phyloP scores from a whole-genome alignment of 2,797 vertebrate species.

The Aselliscus stoliczkanus region DNA sequence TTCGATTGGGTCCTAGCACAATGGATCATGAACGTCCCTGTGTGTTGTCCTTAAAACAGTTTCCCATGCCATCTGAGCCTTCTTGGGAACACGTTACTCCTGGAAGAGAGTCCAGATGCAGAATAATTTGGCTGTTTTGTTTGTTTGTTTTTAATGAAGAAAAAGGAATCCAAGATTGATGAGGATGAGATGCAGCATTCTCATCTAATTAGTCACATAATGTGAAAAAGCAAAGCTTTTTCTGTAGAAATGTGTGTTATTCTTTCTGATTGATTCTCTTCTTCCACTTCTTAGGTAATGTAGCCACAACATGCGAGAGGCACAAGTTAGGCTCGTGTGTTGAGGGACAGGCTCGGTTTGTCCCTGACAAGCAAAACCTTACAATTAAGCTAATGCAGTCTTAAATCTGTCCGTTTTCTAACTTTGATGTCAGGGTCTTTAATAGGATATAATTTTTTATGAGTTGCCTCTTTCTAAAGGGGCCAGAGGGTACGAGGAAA shows the following conservation, averaged over 20 bases:
- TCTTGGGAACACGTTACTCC: neutral
- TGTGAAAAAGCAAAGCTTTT: neutral
- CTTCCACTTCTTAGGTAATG: neutral
- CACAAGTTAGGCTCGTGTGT: neutral
- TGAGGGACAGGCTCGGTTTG: neutral
- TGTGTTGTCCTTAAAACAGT: neutral
- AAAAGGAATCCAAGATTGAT: neutral
- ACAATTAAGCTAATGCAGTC: neutral
- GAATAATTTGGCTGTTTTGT: neutral
- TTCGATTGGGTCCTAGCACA: neutral
- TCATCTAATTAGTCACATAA: neutral
- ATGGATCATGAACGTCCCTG: neutral
- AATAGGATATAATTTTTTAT: slow-evolving; percentile 8
- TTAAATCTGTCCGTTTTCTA: neutral
- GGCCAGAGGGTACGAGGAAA: neutral
- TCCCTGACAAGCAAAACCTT: neutral
- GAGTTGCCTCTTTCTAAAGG: slow-evolving; percentile 6
- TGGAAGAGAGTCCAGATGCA: neutral
- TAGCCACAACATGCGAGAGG: neutral
- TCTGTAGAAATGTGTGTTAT: neutral
- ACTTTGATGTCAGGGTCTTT: slow-evolving; percentile 18
- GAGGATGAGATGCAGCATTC: neutral
- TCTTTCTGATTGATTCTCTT: neutral
- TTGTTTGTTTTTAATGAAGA: neutral
- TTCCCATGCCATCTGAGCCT: neutral